Conservation (phyloP, 1,140 invertebrate species). For the Ceratitis capitata region DNA sequence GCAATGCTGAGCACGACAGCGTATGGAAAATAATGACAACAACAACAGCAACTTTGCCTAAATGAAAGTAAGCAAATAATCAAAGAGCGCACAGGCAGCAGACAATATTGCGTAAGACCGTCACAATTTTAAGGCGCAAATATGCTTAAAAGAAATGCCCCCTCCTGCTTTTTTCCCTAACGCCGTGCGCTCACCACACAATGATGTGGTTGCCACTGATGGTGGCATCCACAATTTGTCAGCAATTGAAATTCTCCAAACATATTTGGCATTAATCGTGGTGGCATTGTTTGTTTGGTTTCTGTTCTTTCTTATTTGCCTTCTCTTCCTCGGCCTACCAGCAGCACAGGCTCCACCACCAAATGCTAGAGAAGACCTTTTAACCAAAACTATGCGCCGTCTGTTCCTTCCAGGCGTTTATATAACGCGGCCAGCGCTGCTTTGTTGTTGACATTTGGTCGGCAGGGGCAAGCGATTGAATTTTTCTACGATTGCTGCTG, state of each 20-base stretch:
- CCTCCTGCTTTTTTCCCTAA: neutral
- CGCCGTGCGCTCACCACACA: too few relatives aligned
- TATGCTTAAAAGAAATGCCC: neutral
- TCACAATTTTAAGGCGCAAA: neutral
- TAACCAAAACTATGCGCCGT: neutral
- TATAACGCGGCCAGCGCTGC: neutral
- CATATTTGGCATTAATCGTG: conserved; percentile 30
- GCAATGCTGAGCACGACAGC: neutral
- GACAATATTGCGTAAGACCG: neutral
- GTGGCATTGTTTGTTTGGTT: neutral
- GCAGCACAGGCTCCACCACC: neutral
- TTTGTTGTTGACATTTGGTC: neutral
- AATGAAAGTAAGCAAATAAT: neutral
- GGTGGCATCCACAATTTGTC: conserved; percentile 29
- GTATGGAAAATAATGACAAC: neutral
- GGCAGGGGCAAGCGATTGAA: neutral
- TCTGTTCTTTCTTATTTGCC: neutral
- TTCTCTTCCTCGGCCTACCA: neutral
- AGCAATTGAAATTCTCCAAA: conserved; percentile 32
- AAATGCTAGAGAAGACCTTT: neutral
- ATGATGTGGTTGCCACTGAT: conserved; percentile 14
- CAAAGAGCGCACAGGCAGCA: neutral
- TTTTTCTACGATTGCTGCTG: neutral
- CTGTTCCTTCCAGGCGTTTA: conserved; percentile 6
- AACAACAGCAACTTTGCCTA: neutral